A percentile compares a stretch with the other conserved stretches of the same genome.
phyloP scores from a whole-genome alignment of 2,888 invertebrate species.

The Gymnoscelis rufifasciata region DNA sequence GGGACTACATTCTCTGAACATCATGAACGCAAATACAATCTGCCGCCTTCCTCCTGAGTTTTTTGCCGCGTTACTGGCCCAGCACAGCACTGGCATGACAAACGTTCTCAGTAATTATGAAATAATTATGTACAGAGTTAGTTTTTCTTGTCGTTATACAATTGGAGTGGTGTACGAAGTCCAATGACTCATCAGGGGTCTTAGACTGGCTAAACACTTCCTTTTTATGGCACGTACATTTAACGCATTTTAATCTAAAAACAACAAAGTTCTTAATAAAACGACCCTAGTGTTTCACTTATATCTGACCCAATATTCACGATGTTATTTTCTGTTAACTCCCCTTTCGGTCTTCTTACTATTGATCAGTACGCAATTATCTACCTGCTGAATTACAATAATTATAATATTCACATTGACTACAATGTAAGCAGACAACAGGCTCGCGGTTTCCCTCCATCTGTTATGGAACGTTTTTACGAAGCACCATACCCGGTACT shows the following conservation, averaged over 20 bases:
- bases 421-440: too few species aligned
- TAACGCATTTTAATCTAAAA: not conserved
- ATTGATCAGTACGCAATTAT: too few species aligned
- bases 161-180: conserved; percentile 25
- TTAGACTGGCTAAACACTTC: not conserved
- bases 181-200: not conserved
- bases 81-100: conserved; percentile 35
- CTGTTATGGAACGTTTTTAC: conserved; percentile 53
- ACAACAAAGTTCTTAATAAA: too few species aligned
- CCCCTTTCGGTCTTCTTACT: too few species aligned
- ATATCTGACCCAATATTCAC: too few species aligned
- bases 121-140: conserved; percentile 32
- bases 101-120: conserved; percentile 42
- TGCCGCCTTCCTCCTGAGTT: conserved; percentile 55
- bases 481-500: conserved; percentile 34
- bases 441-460: conserved; percentile 38
- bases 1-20: conserved; percentile 61
- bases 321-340: too few species aligned
- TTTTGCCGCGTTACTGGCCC: conserved; percentile 45
- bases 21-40: conserved; percentile 57
- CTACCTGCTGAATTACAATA: too few species aligned
- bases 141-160: conserved; percentile 38
- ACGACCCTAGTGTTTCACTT: too few species aligned
- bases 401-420: too few species aligned
- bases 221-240: not conserved